Evolutionary conservation across 2,888 invertebrate genomes (phyloP).

Genomic region (Drosophila emarginata): DNA sequence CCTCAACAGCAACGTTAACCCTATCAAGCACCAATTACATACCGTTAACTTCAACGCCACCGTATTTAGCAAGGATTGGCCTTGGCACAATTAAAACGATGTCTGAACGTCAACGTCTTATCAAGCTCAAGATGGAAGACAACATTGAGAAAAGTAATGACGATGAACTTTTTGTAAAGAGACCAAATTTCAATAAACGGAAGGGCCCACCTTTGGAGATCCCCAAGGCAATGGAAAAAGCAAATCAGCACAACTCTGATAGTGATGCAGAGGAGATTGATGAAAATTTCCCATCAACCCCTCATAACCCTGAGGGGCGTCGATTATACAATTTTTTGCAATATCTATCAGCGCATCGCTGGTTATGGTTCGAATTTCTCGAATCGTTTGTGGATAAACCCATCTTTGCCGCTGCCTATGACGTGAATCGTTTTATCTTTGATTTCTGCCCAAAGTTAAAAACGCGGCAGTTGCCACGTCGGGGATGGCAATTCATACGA

Average conservation of each 20-base stretch:
- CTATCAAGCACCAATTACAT: background rate
- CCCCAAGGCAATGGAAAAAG: background rate
- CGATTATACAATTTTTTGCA: conserved; percentile 37
- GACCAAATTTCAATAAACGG: conserved; percentile 43
- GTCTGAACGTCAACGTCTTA: conserved; percentile 4
- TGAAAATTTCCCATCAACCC: background rate
- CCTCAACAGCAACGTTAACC: background rate
- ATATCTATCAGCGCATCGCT: conserved; percentile 35
- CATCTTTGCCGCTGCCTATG: conserved; percentile 34
- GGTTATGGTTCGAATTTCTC: conserved; percentile 60
- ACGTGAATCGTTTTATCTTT: conserved; percentile 31
- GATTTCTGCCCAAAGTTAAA: conserved; percentile 21
- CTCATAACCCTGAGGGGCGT: background rate
- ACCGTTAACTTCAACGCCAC: background rate
- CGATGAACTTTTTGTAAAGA: conserved; percentile 51
- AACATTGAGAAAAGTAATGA: background rate
- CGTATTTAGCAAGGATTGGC: conserved; percentile 20
- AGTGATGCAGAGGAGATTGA: background rate
- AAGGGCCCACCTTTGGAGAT: background rate
- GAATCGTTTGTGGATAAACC: conserved; percentile 49
- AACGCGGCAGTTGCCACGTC: conserved; percentile 37
- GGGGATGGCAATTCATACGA: conserved; percentile 54
- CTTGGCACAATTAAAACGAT: conserved; percentile 3
- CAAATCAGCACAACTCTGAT: background rate
- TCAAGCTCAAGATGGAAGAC: conserved; percentile 7